A percentile compares a stretch with the other conserved stretches of the same genome.
Evolutionary conservation across 2,888 invertebrate genomes (phyloP).

Genomic region (Pediacus dermestoides): DNA sequence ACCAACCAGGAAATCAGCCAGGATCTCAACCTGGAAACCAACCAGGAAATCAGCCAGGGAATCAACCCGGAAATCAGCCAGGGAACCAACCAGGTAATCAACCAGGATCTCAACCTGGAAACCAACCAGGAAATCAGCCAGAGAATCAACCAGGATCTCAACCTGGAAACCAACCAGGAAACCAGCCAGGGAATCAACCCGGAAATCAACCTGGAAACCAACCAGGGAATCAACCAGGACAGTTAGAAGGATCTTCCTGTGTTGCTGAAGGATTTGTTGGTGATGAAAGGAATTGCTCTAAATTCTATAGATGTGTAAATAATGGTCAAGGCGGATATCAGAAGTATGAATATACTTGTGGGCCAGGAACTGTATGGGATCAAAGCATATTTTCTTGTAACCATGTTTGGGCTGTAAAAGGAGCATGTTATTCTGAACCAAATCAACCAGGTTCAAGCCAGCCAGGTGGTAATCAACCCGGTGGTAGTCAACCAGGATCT

Average conservation of each 20-base stretch:
- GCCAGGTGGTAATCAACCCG: constrained; percentile 17
- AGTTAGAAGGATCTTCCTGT: constrained; percentile 45
- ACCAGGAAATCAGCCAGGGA: constrained; percentile 15
- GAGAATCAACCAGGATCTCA: constrained; percentile 8
- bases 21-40: constrained; percentile 17
- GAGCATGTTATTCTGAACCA: constrained; percentile 23
- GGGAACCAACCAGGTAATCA: constrained; percentile 14
- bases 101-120: constrained; percentile 11
- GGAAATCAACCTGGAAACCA: constrained; percentile 14
- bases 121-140: constrained; percentile 16
- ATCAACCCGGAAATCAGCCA: constrained; percentile 18
- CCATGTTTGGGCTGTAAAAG: constrained; percentile 58
- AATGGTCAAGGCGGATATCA: constrained; percentile 58
- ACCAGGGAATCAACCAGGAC: constrained; percentile 26
- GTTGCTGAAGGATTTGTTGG: constrained; percentile 66
- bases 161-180: constrained; percentile 17
- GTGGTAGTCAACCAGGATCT: constrained; percentile 11
- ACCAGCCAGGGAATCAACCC: constrained; percentile 12
- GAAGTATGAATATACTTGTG: constrained; percentile 69
- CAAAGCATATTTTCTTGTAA: constrained; percentile 65
- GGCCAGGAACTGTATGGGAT: constrained; percentile 76
- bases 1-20: constrained; percentile 15
- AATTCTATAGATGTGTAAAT: constrained; percentile 72
- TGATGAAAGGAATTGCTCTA: constrained; percentile 64
- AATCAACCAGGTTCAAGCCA: constrained; percentile 10